Percentiles rank a stretch among this genome's conserved stretches.
Conservation (phyloP, 1,140 invertebrate genomes). For the Cherax destructor region DNA sequence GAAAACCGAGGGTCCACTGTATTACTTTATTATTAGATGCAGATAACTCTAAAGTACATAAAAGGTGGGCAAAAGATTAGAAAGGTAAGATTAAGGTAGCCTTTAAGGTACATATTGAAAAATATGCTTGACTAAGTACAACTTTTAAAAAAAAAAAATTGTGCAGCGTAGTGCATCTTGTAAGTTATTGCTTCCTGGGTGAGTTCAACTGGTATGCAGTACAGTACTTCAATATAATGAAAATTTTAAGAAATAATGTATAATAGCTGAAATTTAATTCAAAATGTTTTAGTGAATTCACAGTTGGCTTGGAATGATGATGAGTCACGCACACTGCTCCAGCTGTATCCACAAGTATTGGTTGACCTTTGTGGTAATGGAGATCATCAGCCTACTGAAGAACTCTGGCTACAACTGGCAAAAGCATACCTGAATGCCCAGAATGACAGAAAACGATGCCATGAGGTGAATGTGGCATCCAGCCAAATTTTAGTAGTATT, state of each 20-base stretch:
- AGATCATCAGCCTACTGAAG: constrained; percentile 53
- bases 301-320: constrained; percentile 49
- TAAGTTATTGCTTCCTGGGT: no score
- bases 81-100: no score
- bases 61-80: no score
- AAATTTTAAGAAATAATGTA: no score
- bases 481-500: background rate
- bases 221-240: no score
- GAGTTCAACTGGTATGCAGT: no score
- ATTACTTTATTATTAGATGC: no score
- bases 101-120: background rate
- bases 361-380: constrained; percentile 39
- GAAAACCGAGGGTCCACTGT: no score
- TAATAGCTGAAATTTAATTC: background rate
- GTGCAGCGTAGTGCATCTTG: no score
- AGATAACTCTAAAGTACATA: no score
- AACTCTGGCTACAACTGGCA: constrained; percentile 58
- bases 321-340: constrained; percentile 40
- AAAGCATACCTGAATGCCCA: constrained; percentile 50
- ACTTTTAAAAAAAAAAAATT: no score
- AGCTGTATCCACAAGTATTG: constrained; percentile 54
- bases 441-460: constrained; percentile 53
- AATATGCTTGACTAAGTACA: no score
- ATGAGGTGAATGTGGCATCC: constrained; percentile 38
- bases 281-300: constrained; percentile 33